Evolutionary conservation across 1,140 invertebrate species (phyloP).

Genomic region (Ylistrum balloti): DNA sequence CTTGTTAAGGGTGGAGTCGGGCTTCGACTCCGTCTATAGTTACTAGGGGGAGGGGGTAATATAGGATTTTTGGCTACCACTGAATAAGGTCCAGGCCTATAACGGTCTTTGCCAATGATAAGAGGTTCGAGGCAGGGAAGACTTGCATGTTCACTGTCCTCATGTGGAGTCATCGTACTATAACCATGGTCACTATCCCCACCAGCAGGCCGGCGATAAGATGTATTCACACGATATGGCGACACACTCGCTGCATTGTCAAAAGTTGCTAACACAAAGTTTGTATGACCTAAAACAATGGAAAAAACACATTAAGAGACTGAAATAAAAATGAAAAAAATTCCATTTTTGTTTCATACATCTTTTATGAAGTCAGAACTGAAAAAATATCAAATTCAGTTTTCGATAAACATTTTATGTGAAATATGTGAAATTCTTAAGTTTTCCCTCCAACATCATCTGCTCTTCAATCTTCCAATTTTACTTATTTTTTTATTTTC

Average conservation of each 20-base stretch:
- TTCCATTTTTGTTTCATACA: no score
- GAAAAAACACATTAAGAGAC: constrained; percentile 40
- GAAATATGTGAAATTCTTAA: no score
- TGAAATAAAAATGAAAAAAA: no score
- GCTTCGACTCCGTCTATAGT: constrained; percentile 74
- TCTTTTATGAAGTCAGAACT: no score
- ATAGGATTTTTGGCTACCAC: constrained; percentile 75
- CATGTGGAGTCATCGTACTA: constrained; percentile 96
- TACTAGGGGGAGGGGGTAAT: constrained; percentile 75
- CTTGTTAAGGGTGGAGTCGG: constrained; percentile 78
- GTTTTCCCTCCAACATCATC: no score
- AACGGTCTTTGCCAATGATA: constrained; percentile 83
- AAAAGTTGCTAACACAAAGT: constrained; percentile 82
- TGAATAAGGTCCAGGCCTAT: constrained; percentile 74
- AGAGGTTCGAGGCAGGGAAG: constrained; percentile 85
- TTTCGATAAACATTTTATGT: no score
- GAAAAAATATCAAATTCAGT: no score
- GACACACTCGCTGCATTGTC: constrained; percentile 88
- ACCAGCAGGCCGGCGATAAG: constrained; percentile 87
- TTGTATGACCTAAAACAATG: constrained; percentile 80
- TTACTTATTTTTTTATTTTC: no score
- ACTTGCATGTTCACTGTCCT: constrained; percentile 86
- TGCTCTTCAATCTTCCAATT: no score
- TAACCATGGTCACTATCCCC: constrained; percentile 97
- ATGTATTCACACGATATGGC: constrained; percentile 92